Conservation (phyloP, 1,140 invertebrate species). For the Stegodyphus dumicola region DNA sequence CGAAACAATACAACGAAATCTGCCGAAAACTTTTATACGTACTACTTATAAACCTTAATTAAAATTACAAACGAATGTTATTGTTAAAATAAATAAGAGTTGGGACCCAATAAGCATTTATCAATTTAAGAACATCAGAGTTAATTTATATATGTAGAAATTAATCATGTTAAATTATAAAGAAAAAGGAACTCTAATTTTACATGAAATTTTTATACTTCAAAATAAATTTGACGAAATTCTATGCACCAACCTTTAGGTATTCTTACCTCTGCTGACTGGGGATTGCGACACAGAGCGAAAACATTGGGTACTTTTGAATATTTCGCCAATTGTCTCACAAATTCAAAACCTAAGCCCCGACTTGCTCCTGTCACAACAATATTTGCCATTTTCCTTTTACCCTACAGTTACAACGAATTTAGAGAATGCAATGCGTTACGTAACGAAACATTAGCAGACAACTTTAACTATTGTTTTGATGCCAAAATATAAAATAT, state of each 20-base stretch:
- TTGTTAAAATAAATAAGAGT: too few species aligned
- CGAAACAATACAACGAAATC: too few species aligned
- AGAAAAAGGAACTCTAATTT: not conserved
- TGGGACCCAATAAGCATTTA: too few species aligned
- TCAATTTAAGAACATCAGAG: too few species aligned
- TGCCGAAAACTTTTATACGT: too few species aligned
- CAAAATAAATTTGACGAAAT: too few species aligned
- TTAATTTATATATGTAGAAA: too few species aligned
- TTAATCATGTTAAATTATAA: not conserved
- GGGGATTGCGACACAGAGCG: conserved; percentile 27
- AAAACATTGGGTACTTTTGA: conserved; percentile 37
- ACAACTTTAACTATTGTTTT: not conserved
- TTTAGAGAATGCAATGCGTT: not conserved
- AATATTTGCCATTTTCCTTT: conserved; percentile 32
- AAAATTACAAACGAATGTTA: too few species aligned
- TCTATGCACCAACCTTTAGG: too few species aligned
- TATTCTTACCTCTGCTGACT: conserved; percentile 16
- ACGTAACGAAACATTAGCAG: conserved; percentile 4
- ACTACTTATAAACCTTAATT: too few species aligned
- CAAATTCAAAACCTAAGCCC: conserved; percentile 48
- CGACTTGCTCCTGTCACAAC: conserved; percentile 46
- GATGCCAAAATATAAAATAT: too few species aligned
- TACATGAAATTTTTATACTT: conserved; percentile 10
- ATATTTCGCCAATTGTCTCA: conserved; percentile 42
- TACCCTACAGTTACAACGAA: not conserved